Conservation (phyloP, 2,888 invertebrate species). For the Strigamia transsilvanica region DNA sequence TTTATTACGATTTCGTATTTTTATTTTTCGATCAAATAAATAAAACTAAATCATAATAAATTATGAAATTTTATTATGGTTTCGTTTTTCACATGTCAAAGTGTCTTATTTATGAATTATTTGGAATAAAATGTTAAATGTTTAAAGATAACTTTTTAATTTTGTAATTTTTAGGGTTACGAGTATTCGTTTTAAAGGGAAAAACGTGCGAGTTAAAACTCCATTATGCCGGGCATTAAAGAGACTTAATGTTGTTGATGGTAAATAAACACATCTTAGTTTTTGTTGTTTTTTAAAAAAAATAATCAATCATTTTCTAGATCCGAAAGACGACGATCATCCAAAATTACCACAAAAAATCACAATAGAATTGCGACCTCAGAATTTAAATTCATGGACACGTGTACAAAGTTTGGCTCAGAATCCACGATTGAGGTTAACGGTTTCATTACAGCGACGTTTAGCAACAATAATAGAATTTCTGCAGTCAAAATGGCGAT, state of each 20-base stretch:
- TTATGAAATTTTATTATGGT: too few relatives aligned
- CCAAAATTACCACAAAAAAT: slow-evolving; percentile 80
- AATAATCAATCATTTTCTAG: slow-evolving; percentile 64
- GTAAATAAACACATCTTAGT: slow-evolving; percentile 66
- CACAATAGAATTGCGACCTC: slow-evolving; percentile 78
- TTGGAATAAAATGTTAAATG: too few relatives aligned
- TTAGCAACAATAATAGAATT: slow-evolving; percentile 76
- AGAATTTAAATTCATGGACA: slow-evolving; percentile 80
- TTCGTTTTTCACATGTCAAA: too few relatives aligned
- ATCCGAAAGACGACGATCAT: slow-evolving; percentile 72
- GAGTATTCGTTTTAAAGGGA: slow-evolving; percentile 79
- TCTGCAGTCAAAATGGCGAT: slow-evolving; percentile 80
- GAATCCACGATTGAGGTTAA: slow-evolving; percentile 83
- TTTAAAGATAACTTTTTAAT: not conserved
- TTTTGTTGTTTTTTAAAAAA: too few relatives aligned
- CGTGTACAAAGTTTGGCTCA: slow-evolving; percentile 84
- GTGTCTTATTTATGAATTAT: too few relatives aligned
- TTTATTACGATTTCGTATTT: too few relatives aligned
- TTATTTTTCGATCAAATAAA: too few relatives aligned
- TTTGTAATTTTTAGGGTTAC: slow-evolving; percentile 67
- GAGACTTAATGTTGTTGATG: slow-evolving; percentile 85
- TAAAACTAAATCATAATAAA: too few relatives aligned
- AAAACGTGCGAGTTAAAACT: slow-evolving; percentile 86
- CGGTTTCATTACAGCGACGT: slow-evolving; percentile 77
- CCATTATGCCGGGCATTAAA: slow-evolving; percentile 91